phyloP scores from a whole-genome alignment of 2,888 invertebrate genomes.

The Dermolepida albohirtum region DNA sequence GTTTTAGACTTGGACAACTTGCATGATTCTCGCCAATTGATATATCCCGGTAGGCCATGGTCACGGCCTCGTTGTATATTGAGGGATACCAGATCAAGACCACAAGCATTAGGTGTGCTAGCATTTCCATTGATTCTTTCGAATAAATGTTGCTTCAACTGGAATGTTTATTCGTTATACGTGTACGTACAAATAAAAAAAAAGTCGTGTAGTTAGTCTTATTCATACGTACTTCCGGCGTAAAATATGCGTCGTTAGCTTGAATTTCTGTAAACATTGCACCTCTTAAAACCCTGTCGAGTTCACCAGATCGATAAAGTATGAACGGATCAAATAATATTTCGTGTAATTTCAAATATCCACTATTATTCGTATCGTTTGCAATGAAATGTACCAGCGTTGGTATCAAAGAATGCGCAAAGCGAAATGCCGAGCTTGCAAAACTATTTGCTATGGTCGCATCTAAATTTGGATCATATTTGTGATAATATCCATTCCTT shows the following conservation, averaged over 20 bases:
- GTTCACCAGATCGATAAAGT: slow-evolving; percentile 72
- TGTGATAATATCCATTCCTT: slow-evolving; percentile 66
- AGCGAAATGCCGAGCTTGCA: slow-evolving; percentile 86
- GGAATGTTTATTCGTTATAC: slow-evolving; percentile 52
- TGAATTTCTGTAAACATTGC: slow-evolving; percentile 76
- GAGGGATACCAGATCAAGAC: slow-evolving; percentile 86
- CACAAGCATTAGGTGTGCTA: slow-evolving; percentile 68
- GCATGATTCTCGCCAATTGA: slow-evolving; percentile 81
- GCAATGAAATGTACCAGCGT: slow-evolving; percentile 77
- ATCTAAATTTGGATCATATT: slow-evolving; percentile 76
- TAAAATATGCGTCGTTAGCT: slow-evolving; percentile 72
- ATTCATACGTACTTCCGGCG: slow-evolving; percentile 67
- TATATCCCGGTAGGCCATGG: slow-evolving; percentile 86
- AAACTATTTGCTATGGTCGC: slow-evolving; percentile 87
- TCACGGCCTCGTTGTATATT: slow-evolving; percentile 92
- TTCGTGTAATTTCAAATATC: slow-evolving; percentile 79
- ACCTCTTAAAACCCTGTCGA: slow-evolving; percentile 74
- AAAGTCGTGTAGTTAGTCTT: background rate
- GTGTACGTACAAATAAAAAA: no score
- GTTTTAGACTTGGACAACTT: slow-evolving; percentile 71
- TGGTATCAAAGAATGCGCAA: slow-evolving; percentile 88
- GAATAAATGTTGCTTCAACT: slow-evolving; percentile 79
- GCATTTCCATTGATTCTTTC: slow-evolving; percentile 63
- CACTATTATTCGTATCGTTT: slow-evolving; percentile 66
- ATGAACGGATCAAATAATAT: slow-evolving; percentile 86